Base-by-base conservation (phyloP, 92 coral and sea anemone genomes). In the Metridium senile region DNA sequence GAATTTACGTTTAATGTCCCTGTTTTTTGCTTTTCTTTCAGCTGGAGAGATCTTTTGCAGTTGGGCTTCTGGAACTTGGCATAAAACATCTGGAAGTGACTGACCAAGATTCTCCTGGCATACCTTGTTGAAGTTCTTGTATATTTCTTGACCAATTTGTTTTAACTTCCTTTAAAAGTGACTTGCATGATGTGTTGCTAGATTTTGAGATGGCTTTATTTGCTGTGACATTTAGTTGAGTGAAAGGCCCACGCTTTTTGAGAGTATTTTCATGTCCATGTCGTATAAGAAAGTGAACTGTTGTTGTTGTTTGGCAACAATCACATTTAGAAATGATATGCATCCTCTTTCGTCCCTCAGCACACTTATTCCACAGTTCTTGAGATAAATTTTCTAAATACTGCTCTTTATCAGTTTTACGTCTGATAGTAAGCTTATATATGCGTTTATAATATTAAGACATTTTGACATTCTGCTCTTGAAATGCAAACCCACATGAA, bases 101-200 rank as follows among this genome's bases (percentile, higher is more conserved):
- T 35, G 71, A 52, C 84, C 73, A 71, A 71, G 52, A 71, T 71
- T 52, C 45, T 71, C 63, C 68, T 71, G 39, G 35, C 76, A 71
- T 20, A 49, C 65, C 31, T 46, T 20, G 49, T 71, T 51, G 33
- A 71, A 71, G 3, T 71, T 32, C 26, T 49, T 1, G 11, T 71
- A 71, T 31, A 71, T 31, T 27, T 27, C 76, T 51, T 52, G 62
- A 20, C 76, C 76, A 49, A 71, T 71, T 64, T 29, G 10, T 64
- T 64, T 64, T 64, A 11, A 64, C 22, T 33, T 64, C 39, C 70
- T 29, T 29, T 64, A 16, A 9, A 6, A 33, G 47, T 64, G 70
- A 33, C 70, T 64, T 64, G 61, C 22, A 54, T 54, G 25, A 10
- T 54, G 61, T 54, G 25, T 21, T 54, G 4, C 6, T 54, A 54